These are phyloP conservation scores for Platysteira castanea DNA, from an alignment of 2,113 vertebrate genomes.

Conservation along the genomic window DNA sequence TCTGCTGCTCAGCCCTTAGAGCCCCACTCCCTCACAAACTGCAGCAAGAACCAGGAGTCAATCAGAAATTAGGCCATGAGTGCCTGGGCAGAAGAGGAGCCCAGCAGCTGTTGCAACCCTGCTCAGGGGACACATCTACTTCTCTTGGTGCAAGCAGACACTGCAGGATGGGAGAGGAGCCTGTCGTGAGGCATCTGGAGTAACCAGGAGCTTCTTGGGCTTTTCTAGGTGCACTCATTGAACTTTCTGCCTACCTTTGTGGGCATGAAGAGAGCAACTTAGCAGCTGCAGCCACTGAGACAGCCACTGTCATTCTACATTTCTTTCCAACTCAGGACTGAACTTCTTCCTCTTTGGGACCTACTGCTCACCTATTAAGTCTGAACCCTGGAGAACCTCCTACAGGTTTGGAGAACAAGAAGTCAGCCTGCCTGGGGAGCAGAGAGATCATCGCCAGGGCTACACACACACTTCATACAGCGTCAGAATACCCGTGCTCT, in stretches of 20 bases:
- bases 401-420: neutral
- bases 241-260: neutral
- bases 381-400: neutral
- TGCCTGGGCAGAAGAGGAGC: neutral
- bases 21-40: neutral
- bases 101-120: neutral
- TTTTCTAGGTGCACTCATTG: neutral
- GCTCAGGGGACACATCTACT: neutral
- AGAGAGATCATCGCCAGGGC: neutral
- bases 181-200: neutral
- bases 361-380: neutral
- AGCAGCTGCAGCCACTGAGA: neutral
- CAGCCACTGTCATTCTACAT: neutral
- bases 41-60: neutral
- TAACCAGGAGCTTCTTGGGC: neutral
- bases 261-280: fast-evolving
- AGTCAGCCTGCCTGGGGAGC: neutral
- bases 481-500: neutral
- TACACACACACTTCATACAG: neutral
- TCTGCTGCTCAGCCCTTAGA: neutral
- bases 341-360: neutral
- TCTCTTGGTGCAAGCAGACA: neutral
- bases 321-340: neutral
- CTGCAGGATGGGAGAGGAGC: neutral
- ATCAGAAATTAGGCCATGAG: fast-evolving